These are phyloP conservation scores for Drosophila pseudotalamancana DNA, from an alignment of 2,888 invertebrate species.

Conservation along the genomic window DNA sequence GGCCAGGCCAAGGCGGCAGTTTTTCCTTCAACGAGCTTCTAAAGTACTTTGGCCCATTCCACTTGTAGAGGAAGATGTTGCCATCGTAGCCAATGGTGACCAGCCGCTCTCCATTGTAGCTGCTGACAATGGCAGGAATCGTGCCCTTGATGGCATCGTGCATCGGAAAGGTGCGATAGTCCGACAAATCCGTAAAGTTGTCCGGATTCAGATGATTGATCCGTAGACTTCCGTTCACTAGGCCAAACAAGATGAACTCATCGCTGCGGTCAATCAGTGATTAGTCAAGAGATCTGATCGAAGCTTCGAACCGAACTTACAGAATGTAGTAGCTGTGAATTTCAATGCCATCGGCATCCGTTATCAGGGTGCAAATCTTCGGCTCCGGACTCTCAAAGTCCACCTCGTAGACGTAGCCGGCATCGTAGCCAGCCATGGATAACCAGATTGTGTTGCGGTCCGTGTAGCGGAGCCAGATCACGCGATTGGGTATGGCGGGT, in stretches of 20 bases:
- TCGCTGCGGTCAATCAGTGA: constrained; percentile 80
- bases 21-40: background rate
- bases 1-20: constrained; percentile 32
- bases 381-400: constrained; percentile 84
- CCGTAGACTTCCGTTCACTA: constrained; percentile 87
- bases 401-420: constrained; percentile 88
- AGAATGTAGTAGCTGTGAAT: constrained; percentile 86
- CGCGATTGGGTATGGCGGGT: constrained; percentile 86
- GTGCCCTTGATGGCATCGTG: constrained; percentile 90
- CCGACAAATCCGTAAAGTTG: constrained; percentile 86
- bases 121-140: constrained; percentile 88
- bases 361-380: constrained; percentile 84
- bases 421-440: constrained; percentile 88
- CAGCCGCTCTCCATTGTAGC: constrained; percentile 85
- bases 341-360: constrained; percentile 86
- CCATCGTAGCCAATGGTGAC: constrained; percentile 90
- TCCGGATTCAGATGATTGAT: constrained; percentile 85
- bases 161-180: constrained; percentile 90
- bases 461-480: constrained; percentile 87
- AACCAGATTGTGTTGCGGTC: constrained; percentile 86
- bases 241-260: constrained; percentile 87
- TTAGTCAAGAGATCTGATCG: no score
- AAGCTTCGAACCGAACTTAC: constrained; percentile 80
- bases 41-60: constrained; percentile 82
- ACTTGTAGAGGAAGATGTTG: constrained; percentile 89